Conservation (phyloP, 1,140 invertebrate species). For the Aphaenogaster floridana region DNA sequence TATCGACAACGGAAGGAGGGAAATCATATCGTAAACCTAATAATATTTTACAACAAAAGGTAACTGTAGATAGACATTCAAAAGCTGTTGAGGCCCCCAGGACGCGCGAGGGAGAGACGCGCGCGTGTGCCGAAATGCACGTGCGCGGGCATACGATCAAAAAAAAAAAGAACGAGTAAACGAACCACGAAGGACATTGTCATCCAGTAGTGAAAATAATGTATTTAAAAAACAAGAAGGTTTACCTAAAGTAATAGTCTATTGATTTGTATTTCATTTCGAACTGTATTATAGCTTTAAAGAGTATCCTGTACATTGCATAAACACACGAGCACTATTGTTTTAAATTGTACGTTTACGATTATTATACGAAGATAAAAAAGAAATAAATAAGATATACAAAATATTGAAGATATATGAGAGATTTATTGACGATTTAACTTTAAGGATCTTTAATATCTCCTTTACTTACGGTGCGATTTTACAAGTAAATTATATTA, state of each 20-base stretch:
- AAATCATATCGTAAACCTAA: slow-evolving; percentile 87
- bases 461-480: slow-evolving; percentile 73
- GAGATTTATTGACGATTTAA: slow-evolving; percentile 83
- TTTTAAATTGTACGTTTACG: slow-evolving; percentile 86
- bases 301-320: slow-evolving; percentile 87
- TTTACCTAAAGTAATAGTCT: slow-evolving; percentile 85
- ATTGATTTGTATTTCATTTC: slow-evolving; percentile 86
- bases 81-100: slow-evolving; percentile 78
- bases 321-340: slow-evolving; percentile 85
- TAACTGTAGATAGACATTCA: slow-evolving; percentile 85
- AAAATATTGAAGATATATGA: slow-evolving; percentile 84
- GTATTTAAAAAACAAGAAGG: slow-evolving; percentile 82
- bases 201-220: slow-evolving; percentile 86
- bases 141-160: slow-evolving; percentile 77
- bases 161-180: slow-evolving; percentile 69
- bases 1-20: slow-evolving; percentile 77
- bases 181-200: slow-evolving; percentile 78
- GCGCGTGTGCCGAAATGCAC: slow-evolving; percentile 46
- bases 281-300: slow-evolving; percentile 86
- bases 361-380: slow-evolving; percentile 86
- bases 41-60: slow-evolving; percentile 86
- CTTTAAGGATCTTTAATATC: slow-evolving; percentile 77
- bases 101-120: slow-evolving; percentile 26
- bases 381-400: slow-evolving; percentile 85
- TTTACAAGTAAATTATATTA: slow-evolving; percentile 59